A percentile compares a stretch with the other conserved stretches of the same genome.
Conservation (phyloP, 2,888 invertebrate species). For the Cheilosia urbana region DNA sequence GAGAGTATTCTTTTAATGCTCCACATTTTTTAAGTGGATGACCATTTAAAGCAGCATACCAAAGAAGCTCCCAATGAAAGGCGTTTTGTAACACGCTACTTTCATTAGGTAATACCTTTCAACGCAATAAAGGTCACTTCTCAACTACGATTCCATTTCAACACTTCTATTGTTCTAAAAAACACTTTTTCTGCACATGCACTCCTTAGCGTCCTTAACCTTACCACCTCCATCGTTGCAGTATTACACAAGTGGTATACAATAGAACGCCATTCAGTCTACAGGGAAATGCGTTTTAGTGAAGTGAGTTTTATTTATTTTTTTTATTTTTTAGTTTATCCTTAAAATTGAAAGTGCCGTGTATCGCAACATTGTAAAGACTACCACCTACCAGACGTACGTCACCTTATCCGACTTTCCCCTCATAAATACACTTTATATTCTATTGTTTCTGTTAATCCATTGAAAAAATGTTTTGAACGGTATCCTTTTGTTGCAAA, state of each 20-base stretch:
- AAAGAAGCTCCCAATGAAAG: too few species aligned
- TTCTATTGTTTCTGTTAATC: neutral
- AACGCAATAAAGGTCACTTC: too few species aligned
- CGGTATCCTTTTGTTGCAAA: neutral
- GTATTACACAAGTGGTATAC: neutral
- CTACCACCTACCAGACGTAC: neutral
- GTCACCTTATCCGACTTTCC: neutral
- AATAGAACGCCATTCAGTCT: constrained; percentile 1
- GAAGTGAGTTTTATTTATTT: neutral
- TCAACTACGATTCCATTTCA: neutral
- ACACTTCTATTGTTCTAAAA: constrained; percentile 1
- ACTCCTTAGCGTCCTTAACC: constrained; percentile 16
- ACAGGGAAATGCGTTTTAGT: neutral
- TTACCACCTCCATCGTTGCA: neutral
- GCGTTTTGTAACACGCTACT: too few species aligned
- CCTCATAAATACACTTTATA: too few species aligned
- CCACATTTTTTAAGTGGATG: too few species aligned
- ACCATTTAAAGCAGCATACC: too few species aligned
- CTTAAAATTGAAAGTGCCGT: constrained; percentile 19
- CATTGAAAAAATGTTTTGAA: neutral
- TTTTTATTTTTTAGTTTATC: neutral
- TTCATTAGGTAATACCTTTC: too few species aligned
- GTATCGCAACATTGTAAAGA: constrained; percentile 29
- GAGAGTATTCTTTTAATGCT: too few species aligned
- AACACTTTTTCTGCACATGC: neutral